Evolutionary conservation across 2,888 invertebrate genomes (phyloP), one percentile per base, ranked within the genome.

Genomic region (Cephus pulcher): DNA sequence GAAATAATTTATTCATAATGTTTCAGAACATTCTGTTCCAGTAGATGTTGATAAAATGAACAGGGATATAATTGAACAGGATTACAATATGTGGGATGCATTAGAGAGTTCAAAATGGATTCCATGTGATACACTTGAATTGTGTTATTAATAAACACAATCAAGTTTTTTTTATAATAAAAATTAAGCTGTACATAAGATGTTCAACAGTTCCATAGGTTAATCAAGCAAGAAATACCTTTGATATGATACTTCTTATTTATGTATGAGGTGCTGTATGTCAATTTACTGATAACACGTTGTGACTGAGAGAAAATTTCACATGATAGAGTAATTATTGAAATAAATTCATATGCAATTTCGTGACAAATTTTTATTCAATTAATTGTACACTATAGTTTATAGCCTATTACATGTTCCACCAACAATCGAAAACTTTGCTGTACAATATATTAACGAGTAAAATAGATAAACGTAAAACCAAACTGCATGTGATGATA

Each of bases 21-120:
- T 93, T 93, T 74, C 92, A 94, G 97, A 97, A 82, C 97, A 97
- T 90, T 96, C 96, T 85, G 93, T 94, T 83, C 92, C 94, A 15
- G 89, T 96, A 75, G 97, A 97, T 88, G 92, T 95, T 4, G 97
- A 97, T 73, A 95, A 95, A 89, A 87, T 95, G 88, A 97, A 97
- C 88, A 94, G 95, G 82, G 97, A 97, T 84, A 93, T 95, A 76
- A 93, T 96, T 73, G 96, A 97, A 83, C 94, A 95, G 34, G 96
- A 97, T 87, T 93, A 95, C 79, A 95, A 95, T 76, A 91, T 97
- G 35, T 97, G 97, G 95, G 97, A 97, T 91, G 95, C 95, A 30
- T 89, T 97, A 74, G 97, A 97, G 89, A 94, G 95, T 80, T 96
- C 96, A 0, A 96, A 96, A 88, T 97, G 97, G 97, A 93, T 96